Evolutionary conservation across 2,797 vertebrate species (phyloP).

Genomic region (Podargus strigoides): DNA sequence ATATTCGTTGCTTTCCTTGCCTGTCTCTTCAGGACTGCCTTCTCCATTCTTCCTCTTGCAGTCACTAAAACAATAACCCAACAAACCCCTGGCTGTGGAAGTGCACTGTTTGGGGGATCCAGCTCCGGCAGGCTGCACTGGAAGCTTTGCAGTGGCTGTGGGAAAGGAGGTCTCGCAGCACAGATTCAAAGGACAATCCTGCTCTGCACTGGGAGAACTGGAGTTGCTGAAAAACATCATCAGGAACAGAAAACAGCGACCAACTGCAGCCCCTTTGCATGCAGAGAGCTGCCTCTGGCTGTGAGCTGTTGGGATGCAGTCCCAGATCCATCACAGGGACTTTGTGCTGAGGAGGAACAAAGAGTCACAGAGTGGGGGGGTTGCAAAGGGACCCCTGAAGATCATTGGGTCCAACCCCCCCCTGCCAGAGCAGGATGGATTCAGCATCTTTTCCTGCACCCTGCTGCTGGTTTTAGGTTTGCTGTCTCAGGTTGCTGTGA

Average conservation of each 20-base stretch:
- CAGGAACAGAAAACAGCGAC: rapidly evolving
- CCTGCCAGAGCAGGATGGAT: too few species aligned
- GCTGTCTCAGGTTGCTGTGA: background rate
- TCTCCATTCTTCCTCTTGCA: background rate
- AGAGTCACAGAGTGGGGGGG: too few species aligned
- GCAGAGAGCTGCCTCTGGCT: background rate
- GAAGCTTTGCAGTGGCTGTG: background rate
- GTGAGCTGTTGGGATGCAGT: background rate
- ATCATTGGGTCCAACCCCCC: too few species aligned
- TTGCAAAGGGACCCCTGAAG: too few species aligned
- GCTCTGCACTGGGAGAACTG: too few species aligned
- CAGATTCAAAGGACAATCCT: background rate
- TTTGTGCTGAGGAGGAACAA: background rate
- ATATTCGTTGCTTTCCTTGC: background rate
- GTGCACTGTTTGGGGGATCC: background rate
- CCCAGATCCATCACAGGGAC: background rate
- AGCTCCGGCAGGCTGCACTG: too few species aligned
- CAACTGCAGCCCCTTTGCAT: background rate
- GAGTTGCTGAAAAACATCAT: too few species aligned
- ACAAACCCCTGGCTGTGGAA: too few species aligned
- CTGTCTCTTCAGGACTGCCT: background rate
- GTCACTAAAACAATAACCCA: background rate
- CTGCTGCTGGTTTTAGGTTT: background rate
- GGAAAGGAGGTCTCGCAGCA: background rate
- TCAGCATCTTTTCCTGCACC: background rate